Evolutionary conservation across 2,113 vertebrate species (phyloP).

Genomic region (Platysternon megacephalum): DNA sequence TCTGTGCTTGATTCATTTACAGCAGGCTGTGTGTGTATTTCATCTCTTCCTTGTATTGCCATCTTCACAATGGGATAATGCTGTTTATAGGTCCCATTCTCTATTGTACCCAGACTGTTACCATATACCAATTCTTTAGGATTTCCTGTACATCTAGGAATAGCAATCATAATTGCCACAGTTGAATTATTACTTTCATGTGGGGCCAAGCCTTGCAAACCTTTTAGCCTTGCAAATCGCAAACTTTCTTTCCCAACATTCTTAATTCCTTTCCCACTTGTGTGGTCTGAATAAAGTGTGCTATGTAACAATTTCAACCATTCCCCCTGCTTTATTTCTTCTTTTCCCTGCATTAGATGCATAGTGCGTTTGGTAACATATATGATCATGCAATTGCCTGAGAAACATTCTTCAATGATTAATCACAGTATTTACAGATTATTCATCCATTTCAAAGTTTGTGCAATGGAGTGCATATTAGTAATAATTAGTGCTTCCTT

Average conservation of each 20-base stretch:
- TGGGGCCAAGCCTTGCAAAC: not conserved
- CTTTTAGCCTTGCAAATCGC: not conserved
- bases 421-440: not conserved
- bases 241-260: not conserved
- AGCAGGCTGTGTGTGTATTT: not conserved
- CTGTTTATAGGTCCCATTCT: not conserved
- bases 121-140: not conserved
- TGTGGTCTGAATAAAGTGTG: not conserved
- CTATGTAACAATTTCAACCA: not conserved
- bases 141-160: not conserved
- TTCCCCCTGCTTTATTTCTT: not conserved
- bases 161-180: not conserved
- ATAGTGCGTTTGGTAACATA: not conserved
- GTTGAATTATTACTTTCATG: not conserved
- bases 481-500: not conserved
- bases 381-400: not conserved
- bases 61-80: not conserved
- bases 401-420: not conserved
- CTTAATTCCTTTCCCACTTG: not conserved
- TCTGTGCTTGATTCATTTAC: not conserved
- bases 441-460: not conserved
- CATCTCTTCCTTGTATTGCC: not conserved
- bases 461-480: not conserved
- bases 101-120: not conserved
- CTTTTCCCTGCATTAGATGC: not conserved